Evolutionary conservation across 2,113 vertebrate genomes (phyloP).

Genomic region (Oxygymnocypris stewartii): DNA sequence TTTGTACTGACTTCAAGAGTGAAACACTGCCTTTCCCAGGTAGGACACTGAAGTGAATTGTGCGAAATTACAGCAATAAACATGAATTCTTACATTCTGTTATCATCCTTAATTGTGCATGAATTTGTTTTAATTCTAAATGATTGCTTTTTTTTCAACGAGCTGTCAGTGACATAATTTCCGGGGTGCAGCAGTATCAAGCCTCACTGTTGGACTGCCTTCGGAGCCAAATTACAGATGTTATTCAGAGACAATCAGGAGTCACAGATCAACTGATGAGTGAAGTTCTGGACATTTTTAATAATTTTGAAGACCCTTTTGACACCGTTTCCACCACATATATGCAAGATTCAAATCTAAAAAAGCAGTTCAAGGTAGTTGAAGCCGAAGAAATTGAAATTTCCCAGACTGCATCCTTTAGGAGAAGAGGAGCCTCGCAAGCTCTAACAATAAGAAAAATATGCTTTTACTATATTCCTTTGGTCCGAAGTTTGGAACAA

Average conservation of each 20-base stretch:
- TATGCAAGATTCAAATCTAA: slow-evolving; percentile 42
- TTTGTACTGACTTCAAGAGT: not conserved
- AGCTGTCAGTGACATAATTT: slow-evolving; percentile 30
- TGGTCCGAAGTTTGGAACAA: slow-evolving; percentile 57
- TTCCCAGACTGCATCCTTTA: slow-evolving; percentile 45
- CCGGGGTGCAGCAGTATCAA: slow-evolving; percentile 52
- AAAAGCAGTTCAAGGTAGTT: slow-evolving; percentile 37
- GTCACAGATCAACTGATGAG: slow-evolving; percentile 35
- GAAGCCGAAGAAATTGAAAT: slow-evolving; percentile 51
- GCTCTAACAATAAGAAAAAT: not conserved
- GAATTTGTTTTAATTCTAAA: not conserved
- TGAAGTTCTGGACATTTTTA: slow-evolving; percentile 40
- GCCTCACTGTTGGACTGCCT: slow-evolving; percentile 52
- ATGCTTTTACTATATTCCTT: slow-evolving; percentile 9
- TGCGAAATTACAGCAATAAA: not conserved
- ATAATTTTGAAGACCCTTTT: slow-evolving; percentile 51
- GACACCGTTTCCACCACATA: slow-evolving; percentile 39
- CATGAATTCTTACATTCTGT: not conserved
- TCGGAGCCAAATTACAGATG: slow-evolving; percentile 28
- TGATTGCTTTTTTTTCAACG: not conserved
- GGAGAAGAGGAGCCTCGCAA: not conserved
- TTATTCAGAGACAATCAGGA: slow-evolving; percentile 45
- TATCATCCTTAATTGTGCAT: not conserved
- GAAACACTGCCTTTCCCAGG: not conserved
- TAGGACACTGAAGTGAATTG: not conserved